Base-by-base conservation (phyloP, 2,797 vertebrate species). In the Platalea minor region DNA sequence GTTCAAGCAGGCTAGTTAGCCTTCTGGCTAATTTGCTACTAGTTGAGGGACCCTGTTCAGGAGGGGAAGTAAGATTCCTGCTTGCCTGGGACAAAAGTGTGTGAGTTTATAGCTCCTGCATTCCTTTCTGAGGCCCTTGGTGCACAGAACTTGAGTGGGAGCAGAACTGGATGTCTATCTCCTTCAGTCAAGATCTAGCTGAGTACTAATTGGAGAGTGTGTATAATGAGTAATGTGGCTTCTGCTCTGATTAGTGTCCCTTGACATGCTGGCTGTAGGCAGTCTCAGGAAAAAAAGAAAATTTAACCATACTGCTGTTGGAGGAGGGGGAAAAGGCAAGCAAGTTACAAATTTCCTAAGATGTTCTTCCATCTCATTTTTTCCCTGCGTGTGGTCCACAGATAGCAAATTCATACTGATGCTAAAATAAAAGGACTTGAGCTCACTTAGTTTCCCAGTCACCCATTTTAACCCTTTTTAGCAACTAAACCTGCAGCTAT, bases 251-350 rank as follows among this genome's bases (percentile, higher is more conserved):
- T 80, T 29, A 46, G 26, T 74, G 23, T 78, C 31, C 13, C 85
- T 85, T 75, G 17, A 50, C 16, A 17, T 68, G 17, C 11, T 72
- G 10, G 1, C 45, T 94, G 16, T 76, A 76, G 28, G 20, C 60
- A 56, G 48, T 68, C 7, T 78, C 19, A 29, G 28, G 0, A 31
- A 37, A 56, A 57, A 46, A 29, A 57, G 20, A 41, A 13, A 24
- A 13, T 11, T 10, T 13, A 56, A 54, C 4, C 10, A 2, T 29
- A 0, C 24, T 53, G 7, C 18, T 74, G 9, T 77, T 17, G 13
- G 19, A 1, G 21, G 24, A 15, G 1, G 7, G 11, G 10, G 10
- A 29, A 1, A 54, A 20, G 2, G 10, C 25, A 73, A 63, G 11
- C 17, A 68, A 61, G 17, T 48, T 78, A 9, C 6, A 56, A 64